Base-by-base conservation (phyloP, 1,140 invertebrate genomes). In the Drosophila melanica region DNA sequence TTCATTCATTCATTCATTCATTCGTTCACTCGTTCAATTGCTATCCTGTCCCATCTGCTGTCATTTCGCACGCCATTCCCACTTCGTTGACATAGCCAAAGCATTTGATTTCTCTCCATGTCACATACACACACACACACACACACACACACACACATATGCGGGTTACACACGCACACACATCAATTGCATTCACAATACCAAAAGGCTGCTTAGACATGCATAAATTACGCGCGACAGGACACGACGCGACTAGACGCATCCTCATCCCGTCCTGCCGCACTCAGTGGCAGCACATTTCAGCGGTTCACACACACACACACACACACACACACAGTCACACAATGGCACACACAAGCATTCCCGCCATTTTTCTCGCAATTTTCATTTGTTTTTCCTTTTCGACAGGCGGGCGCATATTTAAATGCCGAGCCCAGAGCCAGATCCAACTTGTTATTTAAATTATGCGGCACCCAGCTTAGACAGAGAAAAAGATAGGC, bases 191-290 rank as follows among this genome's bases (percentile, higher is more conserved):
- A 41, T 11, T 16, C 47, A 35, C 53, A 65, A 59, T 71, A 53
- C 48, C 45, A 51, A 72, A 59, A 72, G 78, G 39, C 77, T 57
- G 74, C 74, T 81, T 79, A 80, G 76, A 75, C 60, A 75, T 79
- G 78, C 72, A 80, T 72, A 79, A 80, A 79, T 79, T 80, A 72
- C 20, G 35, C 50, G 53, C 44, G 66, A 67, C 72, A 79, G 78
- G 45, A 27, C 48, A 66, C 12, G 54, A 58, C 41, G 48, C 11
- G 41, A 66, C 33, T 59, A 39, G 51, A 41, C 68, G 62, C 64
- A 73, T 58, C 44, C 57, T 14, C 33, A 9, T 35, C 33, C 33
- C 51, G 53, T 20, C n/a, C 23, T 57, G 11, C 37, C 35, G 12
- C 27, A 10, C 27, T 65, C 27, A 20, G 55, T 66, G 60, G 64